phyloP scores from a whole-genome alignment of 2,888 invertebrate species.

The Xiphydria camelus region DNA sequence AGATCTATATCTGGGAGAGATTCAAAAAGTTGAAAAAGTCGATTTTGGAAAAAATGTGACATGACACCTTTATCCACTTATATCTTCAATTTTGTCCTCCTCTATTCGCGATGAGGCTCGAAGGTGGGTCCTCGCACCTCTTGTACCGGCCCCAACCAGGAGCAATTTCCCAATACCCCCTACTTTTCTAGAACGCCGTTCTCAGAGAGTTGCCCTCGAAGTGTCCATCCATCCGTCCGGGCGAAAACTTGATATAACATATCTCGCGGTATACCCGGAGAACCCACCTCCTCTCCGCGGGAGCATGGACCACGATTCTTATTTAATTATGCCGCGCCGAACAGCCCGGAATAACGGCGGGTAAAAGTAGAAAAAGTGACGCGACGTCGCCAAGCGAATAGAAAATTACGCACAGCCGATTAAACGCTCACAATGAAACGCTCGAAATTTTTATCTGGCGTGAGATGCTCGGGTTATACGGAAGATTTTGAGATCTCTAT shows the following conservation, averaged over 20 bases:
- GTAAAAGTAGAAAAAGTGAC: conserved; percentile 14
- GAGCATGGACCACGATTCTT: conserved; percentile 5
- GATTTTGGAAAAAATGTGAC: no score
- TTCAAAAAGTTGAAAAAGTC: no score
- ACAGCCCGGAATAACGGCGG: not conserved
- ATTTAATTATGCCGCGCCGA: conserved; percentile 11
- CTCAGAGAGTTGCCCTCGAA: not conserved
- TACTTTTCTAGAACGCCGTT: conserved; percentile 1
- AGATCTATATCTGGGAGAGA: no score
- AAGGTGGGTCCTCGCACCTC: no score
- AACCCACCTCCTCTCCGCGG: not conserved
- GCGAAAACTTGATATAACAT: conserved; percentile 20
- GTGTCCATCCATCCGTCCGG: conserved; percentile 7
- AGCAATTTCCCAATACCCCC: conserved; percentile 1
- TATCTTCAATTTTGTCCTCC: no score
- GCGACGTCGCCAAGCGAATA: conserved; percentile 23
- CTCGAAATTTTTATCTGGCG: conserved; percentile 30
- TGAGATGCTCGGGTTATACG: conserved; percentile 7
- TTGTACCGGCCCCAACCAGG: no score
- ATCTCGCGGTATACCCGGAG: conserved; percentile 13
- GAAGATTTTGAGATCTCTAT: conserved; percentile 1
- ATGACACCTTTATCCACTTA: no score
- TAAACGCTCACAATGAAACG: conserved; percentile 34
- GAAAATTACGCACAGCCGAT: conserved; percentile 34
- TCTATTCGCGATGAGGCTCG: no score